Evolutionary conservation across 2,797 vertebrate species (phyloP), one percentile per base, ranked within the genome.

Genomic region (Tangara arthus): DNA sequence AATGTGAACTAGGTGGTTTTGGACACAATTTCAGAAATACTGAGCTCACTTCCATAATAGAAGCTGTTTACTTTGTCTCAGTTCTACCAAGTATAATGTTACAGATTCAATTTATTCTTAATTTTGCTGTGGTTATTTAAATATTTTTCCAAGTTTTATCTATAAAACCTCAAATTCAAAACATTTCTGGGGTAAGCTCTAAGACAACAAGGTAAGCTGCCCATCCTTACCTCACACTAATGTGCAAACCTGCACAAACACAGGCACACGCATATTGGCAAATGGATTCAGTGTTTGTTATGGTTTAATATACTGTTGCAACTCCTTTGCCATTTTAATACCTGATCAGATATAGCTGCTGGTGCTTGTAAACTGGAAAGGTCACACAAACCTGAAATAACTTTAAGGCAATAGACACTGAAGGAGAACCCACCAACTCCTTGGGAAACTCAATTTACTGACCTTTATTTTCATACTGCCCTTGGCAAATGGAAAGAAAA

Each of bases 181-280:
- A 35, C 5, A 6, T 44, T 81, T 76, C 12, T 72, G n/a, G 18
- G 9, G 7, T 69, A 53, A 76, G 3, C 11, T 56, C 21, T 79
- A 37, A 61, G 63, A 56, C 63, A 69, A 7, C 23, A 83, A 70
- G 15, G 7, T 15, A 64, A 79, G 12, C 20, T 86, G 14, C 23
- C 3, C 22, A 26, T 37, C 32, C 26, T 86, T 60, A 24, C 26
- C 26, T 49, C 16, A n/a, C 27, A 14, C 2, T 11, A 0, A 2
- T 8, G 21, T 11, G 22, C 12, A 69, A 49, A 15, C 9, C 3
- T 13, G 7, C 12, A 22, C 17, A 53, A 34, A 65, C 23, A 49
- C 19, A 37, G 4, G 5, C 17, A 32, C 11, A 18, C 3, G 18
- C 11, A 13, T 7, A 34, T 0, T 12, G 20, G 6, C 8, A 70